Conservation (phyloP, 2,113 vertebrate genomes). For the Alaudala cheleensis region DNA sequence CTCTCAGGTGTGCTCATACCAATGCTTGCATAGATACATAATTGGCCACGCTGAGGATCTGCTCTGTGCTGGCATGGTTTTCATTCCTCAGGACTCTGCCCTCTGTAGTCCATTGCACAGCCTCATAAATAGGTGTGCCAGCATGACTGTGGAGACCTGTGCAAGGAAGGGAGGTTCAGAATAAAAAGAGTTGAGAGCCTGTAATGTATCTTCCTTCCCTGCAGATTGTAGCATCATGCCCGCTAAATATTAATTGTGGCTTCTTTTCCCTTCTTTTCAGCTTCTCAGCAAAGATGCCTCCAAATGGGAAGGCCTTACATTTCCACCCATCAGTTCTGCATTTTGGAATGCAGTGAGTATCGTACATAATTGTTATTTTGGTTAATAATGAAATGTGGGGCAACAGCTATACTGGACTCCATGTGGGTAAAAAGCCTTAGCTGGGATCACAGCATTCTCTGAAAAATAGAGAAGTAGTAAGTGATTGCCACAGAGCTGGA, state of each 20-base stretch:
- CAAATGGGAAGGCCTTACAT: conserved; percentile 83
- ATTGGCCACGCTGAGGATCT: accelerated
- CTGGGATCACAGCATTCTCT: not conserved
- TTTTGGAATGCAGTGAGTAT: conserved; percentile 95
- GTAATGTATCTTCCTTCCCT: not conserved
- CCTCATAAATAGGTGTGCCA: not conserved
- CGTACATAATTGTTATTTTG: not conserved
- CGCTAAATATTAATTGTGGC: not conserved
- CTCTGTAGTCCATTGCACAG: not conserved
- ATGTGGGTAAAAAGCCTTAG: not conserved
- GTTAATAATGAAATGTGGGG: not conserved
- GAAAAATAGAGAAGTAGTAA: not conserved
- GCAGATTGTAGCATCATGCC: not conserved
- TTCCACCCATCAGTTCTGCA: conserved; percentile 91
- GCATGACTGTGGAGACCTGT: not conserved
- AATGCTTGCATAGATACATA: not conserved
- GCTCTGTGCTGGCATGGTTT: accelerated
- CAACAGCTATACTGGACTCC: not conserved
- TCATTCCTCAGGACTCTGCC: not conserved
- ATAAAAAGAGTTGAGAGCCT: not conserved
- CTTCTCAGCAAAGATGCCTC: conserved; percentile 82
- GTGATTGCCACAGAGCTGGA: not conserved
- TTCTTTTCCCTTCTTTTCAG: conserved; percentile 69
- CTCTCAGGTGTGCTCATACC: not conserved
- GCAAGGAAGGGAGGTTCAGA: not conserved